Base-by-base conservation (phyloP, 2,888 invertebrate genomes). In the Exephanes ischioxanthus region DNA sequence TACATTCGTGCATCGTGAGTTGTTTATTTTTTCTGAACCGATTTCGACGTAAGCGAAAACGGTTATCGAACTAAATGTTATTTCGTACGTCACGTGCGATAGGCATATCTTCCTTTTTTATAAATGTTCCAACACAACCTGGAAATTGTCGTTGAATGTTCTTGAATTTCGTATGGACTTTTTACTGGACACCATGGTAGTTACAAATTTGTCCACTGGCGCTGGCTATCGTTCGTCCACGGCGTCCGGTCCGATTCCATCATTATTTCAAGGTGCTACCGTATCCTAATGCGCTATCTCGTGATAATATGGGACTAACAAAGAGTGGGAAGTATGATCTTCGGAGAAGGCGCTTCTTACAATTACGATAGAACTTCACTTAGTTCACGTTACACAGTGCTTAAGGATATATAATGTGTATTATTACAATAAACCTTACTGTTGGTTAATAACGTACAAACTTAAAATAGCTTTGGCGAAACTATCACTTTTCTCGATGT, bases 211-310 rank as follows among this genome's bases (percentile, higher is more conserved):
- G 5, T 51, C 33, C 33, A 33, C 53, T 7, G n/a, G 63, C 63
- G 63, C 63, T 33, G 2, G 30, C 11, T 26, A 9, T 51, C 33
- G 63, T 19, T 26, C 3, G 66, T 37, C 51, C 75, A 30, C 67
- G 75, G 37, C 76, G 58, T 51, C 75, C 19, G 53, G 55, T 68
- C 45, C 81, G 11, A 70, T 19, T 81, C 58, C 58, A 41, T 76
- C 71, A 82, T 82, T 73, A 26, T 30, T 84, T 75, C 26, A 70
- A 79, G 80, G 80, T 84, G 80, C 71, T 80, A 70, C 80, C 80
- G 75, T 75, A 76, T 70, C 51, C 37, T 30, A 48, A 75, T 22
- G 73, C 70, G 79, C 37, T 80, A 84, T 63, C 61, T 41, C 26
- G 26, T 4, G 61, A 79, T 83, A 79, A 26, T 22, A 61, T 30